A percentile compares a stretch with the other conserved stretches of the same genome.
Evolutionary conservation across 2,797 vertebrate genomes (phyloP).

Genomic region (Nasua narica): DNA sequence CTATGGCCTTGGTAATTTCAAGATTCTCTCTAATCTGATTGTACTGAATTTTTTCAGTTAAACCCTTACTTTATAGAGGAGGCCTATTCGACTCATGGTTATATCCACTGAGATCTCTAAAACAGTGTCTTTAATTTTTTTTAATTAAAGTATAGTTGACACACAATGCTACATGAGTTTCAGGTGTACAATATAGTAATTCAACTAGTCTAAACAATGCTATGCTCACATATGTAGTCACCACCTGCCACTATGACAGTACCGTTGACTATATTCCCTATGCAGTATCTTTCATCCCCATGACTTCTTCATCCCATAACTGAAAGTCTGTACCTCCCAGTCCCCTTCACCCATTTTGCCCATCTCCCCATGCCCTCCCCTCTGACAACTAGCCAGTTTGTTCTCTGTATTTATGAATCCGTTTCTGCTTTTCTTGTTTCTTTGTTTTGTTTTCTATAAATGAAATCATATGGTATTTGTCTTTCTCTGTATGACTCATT

Average conservation of each 20-base stretch:
- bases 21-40: neutral
- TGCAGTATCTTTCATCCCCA: neutral
- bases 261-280: neutral
- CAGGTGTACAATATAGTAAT: neutral
- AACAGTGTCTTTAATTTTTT: neutral
- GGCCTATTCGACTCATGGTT: neutral
- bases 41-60: conserved; percentile 16
- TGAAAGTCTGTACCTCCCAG: neutral
- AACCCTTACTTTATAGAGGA: neutral
- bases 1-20: neutral
- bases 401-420: neutral
- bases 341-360: neutral
- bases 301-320: neutral
- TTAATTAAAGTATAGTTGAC: neutral
- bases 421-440: neutral
- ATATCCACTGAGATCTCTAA: neutral
- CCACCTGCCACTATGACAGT: neutral
- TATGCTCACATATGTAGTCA: neutral
- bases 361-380: neutral
- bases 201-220: neutral
- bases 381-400: neutral
- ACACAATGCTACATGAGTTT: neutral
- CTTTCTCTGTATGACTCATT: neutral
- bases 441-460: neutral
- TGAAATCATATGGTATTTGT: neutral